A percentile compares a stretch with the other conserved stretches of the same genome.
Evolutionary conservation across 2,113 vertebrate genomes (phyloP).

Genomic region (Geococcyx californianus): DNA sequence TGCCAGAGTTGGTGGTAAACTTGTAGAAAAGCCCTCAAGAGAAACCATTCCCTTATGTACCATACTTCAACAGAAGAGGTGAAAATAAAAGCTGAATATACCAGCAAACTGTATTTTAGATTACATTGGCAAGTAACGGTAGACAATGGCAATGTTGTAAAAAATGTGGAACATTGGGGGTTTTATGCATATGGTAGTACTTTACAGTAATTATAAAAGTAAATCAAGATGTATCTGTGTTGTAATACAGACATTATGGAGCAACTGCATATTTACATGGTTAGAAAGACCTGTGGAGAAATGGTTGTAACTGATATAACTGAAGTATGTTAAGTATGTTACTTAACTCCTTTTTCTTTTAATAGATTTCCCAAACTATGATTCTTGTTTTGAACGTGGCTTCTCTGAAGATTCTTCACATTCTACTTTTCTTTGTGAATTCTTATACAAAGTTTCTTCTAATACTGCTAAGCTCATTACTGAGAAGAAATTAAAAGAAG

Average conservation of each 20-base stretch:
- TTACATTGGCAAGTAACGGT: neutral
- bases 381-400: conserved; percentile 75
- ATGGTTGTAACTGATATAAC: neutral
- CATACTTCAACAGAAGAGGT: no score
- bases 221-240: neutral
- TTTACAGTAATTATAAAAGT: neutral
- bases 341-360: conserved; percentile 4
- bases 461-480: conserved; percentile 72
- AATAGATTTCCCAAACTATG: conserved; percentile 86
- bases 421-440: conserved; percentile 88
- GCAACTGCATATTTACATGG: fast-evolving
- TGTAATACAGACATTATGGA: neutral
- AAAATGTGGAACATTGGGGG: neutral
- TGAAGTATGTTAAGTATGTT: no score
- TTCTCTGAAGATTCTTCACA: conserved; percentile 71
- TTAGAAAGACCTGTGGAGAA: neutral
- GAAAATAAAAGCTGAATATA: neutral
- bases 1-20: neutral
- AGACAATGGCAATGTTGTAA: neutral
- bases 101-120: neutral
- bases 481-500: conserved; percentile 88
- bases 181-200: neutral
- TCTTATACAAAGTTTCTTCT: conserved; percentile 86
- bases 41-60: neutral
- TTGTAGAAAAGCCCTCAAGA: neutral